Percentiles rank a stretch among this genome's conserved stretches.
Evolutionary conservation across 2,888 invertebrate species (phyloP).

Genomic region (Chrysomela aeneicollis): DNA sequence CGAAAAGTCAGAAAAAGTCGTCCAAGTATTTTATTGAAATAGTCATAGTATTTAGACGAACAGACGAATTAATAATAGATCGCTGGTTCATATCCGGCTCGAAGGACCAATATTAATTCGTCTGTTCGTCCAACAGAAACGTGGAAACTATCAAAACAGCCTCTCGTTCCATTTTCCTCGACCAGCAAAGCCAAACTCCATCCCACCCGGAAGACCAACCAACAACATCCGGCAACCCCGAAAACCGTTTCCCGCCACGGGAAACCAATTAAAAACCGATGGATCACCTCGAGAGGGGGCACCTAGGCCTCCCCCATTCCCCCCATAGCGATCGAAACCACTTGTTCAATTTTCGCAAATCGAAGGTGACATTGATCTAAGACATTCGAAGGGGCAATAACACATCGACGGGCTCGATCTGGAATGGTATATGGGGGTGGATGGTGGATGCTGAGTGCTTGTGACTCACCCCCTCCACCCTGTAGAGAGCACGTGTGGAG

Average conservation of each 20-base stretch:
- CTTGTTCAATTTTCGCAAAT: conserved; percentile 42
- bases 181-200: too few species aligned
- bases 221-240: too few species aligned
- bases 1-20: too few species aligned
- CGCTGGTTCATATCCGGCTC: too few species aligned
- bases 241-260: conserved; percentile 28
- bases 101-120: too few species aligned
- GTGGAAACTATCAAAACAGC: too few species aligned
- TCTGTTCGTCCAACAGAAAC: too few species aligned
- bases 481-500: neutral
- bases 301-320: conserved; percentile 28
- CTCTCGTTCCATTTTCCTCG: too few species aligned
- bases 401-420: conserved; percentile 28
- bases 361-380: conserved; percentile 51
- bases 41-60: too few species aligned
- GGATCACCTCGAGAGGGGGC: conserved; percentile 44
- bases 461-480: conserved; percentile 15
- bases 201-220: too few species aligned
- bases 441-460: conserved; percentile 13
- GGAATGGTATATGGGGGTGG: conserved; percentile 7
- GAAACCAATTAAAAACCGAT: conserved; percentile 50
- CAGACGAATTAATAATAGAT: too few species aligned
- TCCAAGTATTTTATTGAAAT: too few species aligned
- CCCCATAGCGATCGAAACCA: conserved; percentile 30
- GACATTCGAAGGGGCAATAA: conserved; percentile 39